Conservation (phyloP, 2,113 vertebrate genomes). For the Corvus hawaiiensis region DNA sequence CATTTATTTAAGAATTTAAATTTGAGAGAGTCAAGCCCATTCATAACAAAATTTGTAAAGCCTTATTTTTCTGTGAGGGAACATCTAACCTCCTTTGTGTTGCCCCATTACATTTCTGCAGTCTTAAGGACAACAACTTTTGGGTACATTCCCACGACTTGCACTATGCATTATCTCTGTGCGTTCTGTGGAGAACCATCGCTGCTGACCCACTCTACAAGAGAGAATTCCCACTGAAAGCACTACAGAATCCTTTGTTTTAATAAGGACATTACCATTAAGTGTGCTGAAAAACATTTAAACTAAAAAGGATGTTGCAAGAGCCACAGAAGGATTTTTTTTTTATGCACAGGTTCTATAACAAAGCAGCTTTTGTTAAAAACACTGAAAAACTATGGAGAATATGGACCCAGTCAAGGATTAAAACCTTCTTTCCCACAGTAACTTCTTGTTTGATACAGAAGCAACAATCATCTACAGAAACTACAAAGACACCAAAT, state of each 20-base stretch:
- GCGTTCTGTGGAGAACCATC: background rate
- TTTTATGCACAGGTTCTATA: background rate
- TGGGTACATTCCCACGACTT: background rate
- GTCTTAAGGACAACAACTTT: background rate
- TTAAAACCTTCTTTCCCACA: background rate
- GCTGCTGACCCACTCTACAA: background rate
- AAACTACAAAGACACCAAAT: background rate
- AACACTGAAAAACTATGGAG: background rate
- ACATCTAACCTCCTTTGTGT: background rate
- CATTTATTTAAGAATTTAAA: background rate
- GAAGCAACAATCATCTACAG: background rate
- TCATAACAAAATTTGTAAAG: background rate
- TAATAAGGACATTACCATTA: background rate
- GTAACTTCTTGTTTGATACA: background rate
- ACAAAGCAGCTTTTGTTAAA: background rate
- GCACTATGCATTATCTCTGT: background rate
- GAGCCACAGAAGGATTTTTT: background rate
- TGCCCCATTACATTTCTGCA: background rate
- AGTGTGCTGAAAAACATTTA: background rate
- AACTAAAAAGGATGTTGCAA: background rate
- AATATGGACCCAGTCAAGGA: background rate
- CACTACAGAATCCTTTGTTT: background rate
- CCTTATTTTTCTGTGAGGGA: background rate
- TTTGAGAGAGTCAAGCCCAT: background rate
- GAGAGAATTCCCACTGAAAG: background rate